These are phyloP conservation scores for Habrosyne pyritoides DNA, from an alignment of 2,888 invertebrate genomes.

Conservation along the genomic window DNA sequence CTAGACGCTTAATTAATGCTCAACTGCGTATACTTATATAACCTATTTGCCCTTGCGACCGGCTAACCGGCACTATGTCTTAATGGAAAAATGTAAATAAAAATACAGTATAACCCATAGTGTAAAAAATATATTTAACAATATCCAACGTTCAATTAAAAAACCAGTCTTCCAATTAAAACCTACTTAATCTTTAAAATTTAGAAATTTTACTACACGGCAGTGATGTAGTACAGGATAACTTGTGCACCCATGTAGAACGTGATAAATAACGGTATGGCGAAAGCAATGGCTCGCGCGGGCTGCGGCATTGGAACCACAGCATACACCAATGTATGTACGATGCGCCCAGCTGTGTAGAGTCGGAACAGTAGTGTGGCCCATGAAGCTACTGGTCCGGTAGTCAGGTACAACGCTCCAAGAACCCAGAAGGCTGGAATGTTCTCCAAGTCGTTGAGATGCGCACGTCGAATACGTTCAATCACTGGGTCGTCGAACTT, in stretches of 20 bases:
- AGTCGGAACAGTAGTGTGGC: constrained; percentile 70
- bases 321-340: constrained; percentile 87
- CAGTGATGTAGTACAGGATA: constrained; percentile 48
- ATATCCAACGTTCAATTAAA: not conserved
- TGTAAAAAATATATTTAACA: not conserved
- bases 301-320: constrained; percentile 85
- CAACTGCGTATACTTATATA: no score
- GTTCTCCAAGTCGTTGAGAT: constrained; percentile 89
- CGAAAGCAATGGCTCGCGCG: constrained; percentile 60
- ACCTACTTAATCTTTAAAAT: no score
- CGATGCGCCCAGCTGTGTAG: constrained; percentile 80
- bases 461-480: constrained; percentile 80
- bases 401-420: constrained; percentile 84
- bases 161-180: not conserved
- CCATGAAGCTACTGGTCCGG: constrained; percentile 74
- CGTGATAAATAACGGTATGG: constrained; percentile 50
- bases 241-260: constrained; percentile 67
- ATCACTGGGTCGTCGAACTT: constrained; percentile 62
- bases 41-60: no score
- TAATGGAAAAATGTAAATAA: not conserved
- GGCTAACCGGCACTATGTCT: no score
- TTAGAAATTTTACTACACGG: constrained; percentile 32
- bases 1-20: no score
- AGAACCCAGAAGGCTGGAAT: constrained; percentile 86
- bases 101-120: not conserved